A percentile compares a stretch with the other conserved stretches of the same genome.
Evolutionary conservation across 2,113 vertebrate species (phyloP).

Genomic region (Vanacampus margaritifer): DNA sequence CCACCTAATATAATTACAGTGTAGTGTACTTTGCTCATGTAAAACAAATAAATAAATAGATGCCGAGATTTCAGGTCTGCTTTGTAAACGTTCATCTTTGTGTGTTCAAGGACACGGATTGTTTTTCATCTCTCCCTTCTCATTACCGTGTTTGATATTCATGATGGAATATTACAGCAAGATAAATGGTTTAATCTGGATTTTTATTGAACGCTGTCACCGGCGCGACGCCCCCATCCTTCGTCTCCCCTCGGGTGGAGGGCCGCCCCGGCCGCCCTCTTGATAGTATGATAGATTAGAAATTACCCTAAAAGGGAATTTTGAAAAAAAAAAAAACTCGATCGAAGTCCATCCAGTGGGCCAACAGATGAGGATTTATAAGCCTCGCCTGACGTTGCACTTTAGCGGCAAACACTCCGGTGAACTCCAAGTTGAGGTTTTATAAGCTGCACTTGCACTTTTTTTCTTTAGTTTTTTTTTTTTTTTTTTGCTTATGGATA

Average conservation of each 20-base stretch:
- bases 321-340: constrained; percentile 27
- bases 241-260: constrained; percentile 27
- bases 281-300: constrained; percentile 65
- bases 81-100: constrained; percentile 31
- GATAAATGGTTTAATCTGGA: constrained; percentile 66
- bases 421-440: neutral
- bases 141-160: constrained; percentile 66
- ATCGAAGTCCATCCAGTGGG: constrained; percentile 32
- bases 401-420: neutral
- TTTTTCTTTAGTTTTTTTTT: no score
- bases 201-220: constrained; percentile 58
- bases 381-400: constrained; percentile 30
- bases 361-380: constrained; percentile 31
- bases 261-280: neutral
- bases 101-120: constrained; percentile 57
- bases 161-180: constrained; percentile 60
- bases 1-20: no score
- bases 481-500: neutral
- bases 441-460: neutral
- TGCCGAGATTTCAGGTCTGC: neutral
- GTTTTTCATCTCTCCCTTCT: constrained; percentile 15
- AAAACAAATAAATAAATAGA: neutral
- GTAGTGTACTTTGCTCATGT: no score
- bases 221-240: constrained; percentile 25
- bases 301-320: constrained; percentile 47